Evolutionary conservation across 2,113 vertebrate species (phyloP).

Genomic region (Hyla sarda): DNA sequence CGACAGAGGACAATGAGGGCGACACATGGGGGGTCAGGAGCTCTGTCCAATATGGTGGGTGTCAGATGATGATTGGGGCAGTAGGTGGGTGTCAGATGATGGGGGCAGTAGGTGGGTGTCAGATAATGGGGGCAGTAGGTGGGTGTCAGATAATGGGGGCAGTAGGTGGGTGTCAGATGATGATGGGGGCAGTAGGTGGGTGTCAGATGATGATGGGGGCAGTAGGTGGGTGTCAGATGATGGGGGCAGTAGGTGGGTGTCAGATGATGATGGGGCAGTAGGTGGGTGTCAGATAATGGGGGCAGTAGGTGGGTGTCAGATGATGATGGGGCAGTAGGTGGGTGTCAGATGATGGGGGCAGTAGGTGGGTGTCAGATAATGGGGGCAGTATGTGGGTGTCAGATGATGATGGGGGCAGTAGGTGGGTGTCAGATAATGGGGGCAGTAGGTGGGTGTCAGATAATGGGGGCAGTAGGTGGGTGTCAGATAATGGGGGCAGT

Average conservation of each 20-base stretch:
- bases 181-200: background rate
- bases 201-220: background rate
- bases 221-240: background rate
- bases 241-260: background rate
- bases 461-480: background rate
- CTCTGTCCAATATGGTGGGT: background rate
- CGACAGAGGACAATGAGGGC: too few species aligned
- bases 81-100: too few species aligned
- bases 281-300: too few species aligned
- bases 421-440: background rate
- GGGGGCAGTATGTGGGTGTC: too few species aligned
- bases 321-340: background rate
- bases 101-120: background rate
- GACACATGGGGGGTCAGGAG: background rate
- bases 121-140: too few species aligned
- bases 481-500: background rate
- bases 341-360: background rate
- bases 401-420: background rate
- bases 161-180: background rate
- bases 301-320: background rate
- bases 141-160: too few species aligned
- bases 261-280: background rate
- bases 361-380: background rate
- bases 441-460: too few species aligned
- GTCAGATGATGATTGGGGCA: too few species aligned